A percentile compares a stretch with the other conserved stretches of the same genome.
phyloP scores from a whole-genome alignment of 2,888 invertebrate species.

The Fissipunctia ypsillon region DNA sequence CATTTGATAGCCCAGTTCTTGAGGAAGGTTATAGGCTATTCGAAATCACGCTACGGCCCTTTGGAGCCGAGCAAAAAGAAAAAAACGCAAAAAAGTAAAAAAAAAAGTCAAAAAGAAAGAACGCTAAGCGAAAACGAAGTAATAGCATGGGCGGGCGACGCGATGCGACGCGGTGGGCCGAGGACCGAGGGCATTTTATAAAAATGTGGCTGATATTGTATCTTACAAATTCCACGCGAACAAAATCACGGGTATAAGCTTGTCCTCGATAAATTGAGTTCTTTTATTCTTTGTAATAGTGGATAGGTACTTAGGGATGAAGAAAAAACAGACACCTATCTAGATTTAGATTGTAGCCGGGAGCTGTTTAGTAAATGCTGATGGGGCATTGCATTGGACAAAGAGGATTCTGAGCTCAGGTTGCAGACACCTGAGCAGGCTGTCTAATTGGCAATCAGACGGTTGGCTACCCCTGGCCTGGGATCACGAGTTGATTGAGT shows the following conservation, averaged over 20 bases:
- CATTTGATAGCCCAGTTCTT: no score
- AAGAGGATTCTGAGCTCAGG: conserved; percentile 67
- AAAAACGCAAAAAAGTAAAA: no score
- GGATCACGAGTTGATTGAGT: conserved; percentile 55
- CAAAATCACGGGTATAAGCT: not conserved
- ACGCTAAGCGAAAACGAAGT: not conserved
- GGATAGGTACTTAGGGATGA: conserved; percentile 53
- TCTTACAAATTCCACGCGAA: not conserved
- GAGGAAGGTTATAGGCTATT: no score
- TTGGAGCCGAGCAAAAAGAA: not conserved
- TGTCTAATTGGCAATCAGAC: conserved; percentile 81
- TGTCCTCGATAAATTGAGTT: conserved; percentile 75
- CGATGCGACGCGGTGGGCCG: not conserved
- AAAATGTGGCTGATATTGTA: not conserved
- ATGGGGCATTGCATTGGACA: conserved; percentile 70
- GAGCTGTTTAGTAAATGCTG: conserved; percentile 74
- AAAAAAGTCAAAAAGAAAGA: not conserved
- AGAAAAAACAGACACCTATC: conserved; percentile 56
- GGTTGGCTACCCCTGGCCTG: conserved; percentile 71
- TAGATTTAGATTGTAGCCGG: conserved; percentile 64
- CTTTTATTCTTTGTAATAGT: conserved; percentile 63
- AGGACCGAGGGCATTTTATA: no score
- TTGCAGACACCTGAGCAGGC: conserved; percentile 74
- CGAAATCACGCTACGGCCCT: not conserved
- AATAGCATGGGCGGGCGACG: not conserved